Percentiles rank a stretch among this genome's conserved stretches.
phyloP scores from a whole-genome alignment of 2,888 invertebrate genomes.

The Patella caerulea region DNA sequence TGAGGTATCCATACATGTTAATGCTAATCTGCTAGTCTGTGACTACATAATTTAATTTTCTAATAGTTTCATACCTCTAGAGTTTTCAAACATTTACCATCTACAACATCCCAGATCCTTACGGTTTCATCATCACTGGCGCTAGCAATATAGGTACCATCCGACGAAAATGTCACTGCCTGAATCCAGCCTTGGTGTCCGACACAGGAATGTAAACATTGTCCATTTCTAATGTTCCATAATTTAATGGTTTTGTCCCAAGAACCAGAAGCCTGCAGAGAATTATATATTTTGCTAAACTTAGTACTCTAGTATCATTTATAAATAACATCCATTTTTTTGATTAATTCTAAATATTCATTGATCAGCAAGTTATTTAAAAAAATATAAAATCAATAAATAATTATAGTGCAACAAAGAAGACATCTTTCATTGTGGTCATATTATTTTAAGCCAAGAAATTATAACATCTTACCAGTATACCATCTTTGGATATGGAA shows the following conservation, averaged over 20 bases:
- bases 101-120: conserved; percentile 67
- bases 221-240: conserved; percentile 66
- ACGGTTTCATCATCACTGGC: conserved; percentile 68
- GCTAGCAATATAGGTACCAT: conserved; percentile 65
- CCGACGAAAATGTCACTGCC: conserved; percentile 66
- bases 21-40: too few relatives aligned
- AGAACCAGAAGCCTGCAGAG: conserved; percentile 65
- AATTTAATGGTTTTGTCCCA: conserved; percentile 68
- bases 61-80: conserved; percentile 52
- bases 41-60: not conserved
- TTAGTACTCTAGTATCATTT: too few relatives aligned
- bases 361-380: too few relatives aligned
- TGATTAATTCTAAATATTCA: too few relatives aligned
- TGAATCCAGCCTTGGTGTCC: conserved; percentile 69
- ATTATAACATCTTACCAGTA: conserved; percentile 56
- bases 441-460: too few relatives aligned
- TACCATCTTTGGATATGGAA: conserved; percentile 67
- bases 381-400: too few relatives aligned
- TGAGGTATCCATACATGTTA: too few relatives aligned
- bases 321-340: too few relatives aligned
- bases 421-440: too few relatives aligned
- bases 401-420: too few relatives aligned
- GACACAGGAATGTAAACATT: conserved; percentile 46
- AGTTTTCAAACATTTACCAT: conserved; percentile 61
- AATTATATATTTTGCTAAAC: too few relatives aligned